A percentile compares a stretch with the other conserved stretches of the same genome.
These are phyloP conservation scores for Cosmia pyralina DNA, from an alignment of 2,888 invertebrate species.

Conservation along the genomic window DNA sequence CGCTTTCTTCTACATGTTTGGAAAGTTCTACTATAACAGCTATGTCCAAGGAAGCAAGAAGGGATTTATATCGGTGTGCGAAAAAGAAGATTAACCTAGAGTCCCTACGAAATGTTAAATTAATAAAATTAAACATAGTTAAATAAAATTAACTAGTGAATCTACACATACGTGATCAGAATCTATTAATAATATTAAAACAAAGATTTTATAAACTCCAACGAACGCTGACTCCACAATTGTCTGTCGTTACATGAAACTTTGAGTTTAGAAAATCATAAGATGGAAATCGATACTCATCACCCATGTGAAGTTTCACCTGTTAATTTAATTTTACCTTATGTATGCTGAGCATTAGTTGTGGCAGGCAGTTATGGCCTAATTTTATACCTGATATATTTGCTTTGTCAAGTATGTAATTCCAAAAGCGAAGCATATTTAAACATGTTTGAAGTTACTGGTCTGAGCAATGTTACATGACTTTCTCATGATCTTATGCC, in stretches of 20 bases:
- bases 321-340: neutral
- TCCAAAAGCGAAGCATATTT: no score
- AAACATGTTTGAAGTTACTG: neutral
- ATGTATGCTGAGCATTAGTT: neutral
- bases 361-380: neutral
- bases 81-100: constrained; percentile 28
- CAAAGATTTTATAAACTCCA: no score
- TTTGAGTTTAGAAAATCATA: neutral
- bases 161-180: no score
- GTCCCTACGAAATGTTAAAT: neutral
- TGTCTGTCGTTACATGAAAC: neutral
- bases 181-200: neutral
- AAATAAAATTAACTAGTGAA: neutral
- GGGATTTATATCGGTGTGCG: neutral
- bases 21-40: constrained; percentile 92
- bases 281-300: no score
- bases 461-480: neutral
- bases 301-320: no score
- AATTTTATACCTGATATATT: neutral
- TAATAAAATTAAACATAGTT: neutral
- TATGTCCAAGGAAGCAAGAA: constrained; percentile 81
- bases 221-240: neutral
- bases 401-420: neutral
- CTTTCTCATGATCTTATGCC: constrained; percentile 5
- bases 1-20: constrained; percentile 93